phyloP scores from a whole-genome alignment of 2,888 invertebrate species.

The Glaucopsyche alexis region DNA sequence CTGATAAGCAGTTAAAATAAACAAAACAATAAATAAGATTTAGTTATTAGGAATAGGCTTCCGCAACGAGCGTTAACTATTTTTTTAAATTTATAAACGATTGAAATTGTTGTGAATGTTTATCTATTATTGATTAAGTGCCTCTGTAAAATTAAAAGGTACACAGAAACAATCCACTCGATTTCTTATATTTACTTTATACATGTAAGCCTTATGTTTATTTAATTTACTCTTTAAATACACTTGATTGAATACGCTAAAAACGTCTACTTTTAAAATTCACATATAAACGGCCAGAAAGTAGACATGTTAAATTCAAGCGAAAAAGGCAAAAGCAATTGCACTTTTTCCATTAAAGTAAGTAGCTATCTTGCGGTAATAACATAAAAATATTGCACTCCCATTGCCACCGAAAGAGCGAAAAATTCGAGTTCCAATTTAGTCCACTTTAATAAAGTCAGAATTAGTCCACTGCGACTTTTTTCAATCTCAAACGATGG shows the following conservation, averaged over 20 bases:
- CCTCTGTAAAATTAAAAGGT: too few species aligned
- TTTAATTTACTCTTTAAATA: too few species aligned
- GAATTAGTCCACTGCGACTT: slow-evolving; percentile 25
- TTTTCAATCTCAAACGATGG: slow-evolving; percentile 33
- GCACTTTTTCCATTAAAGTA: slow-evolving; percentile 26
- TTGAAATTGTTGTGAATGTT: too few species aligned
- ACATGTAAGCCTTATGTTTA: too few species aligned
- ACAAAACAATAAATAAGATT: too few species aligned
- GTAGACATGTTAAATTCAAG: neutral
- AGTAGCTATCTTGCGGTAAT: slow-evolving; percentile 27
- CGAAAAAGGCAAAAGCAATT: slow-evolving; percentile 8
- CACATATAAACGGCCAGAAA: neutral
- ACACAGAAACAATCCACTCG: too few species aligned
- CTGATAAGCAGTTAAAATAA: too few species aligned
- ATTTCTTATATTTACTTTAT: too few species aligned
- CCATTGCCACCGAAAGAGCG: slow-evolving; percentile 10
- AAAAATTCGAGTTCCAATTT: slow-evolving; percentile 24
- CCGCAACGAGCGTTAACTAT: too few species aligned
- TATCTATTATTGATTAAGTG: too few species aligned
- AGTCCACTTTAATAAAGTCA: slow-evolving; percentile 26
- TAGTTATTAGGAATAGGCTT: too few species aligned
- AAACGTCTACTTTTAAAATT: neutral
- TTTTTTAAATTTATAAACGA: too few species aligned
- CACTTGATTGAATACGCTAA: neutral
- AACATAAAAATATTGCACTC: slow-evolving; percentile 30